Evolutionary conservation across 2,888 invertebrate genomes (phyloP).

Genomic region (Cabera pusaria): DNA sequence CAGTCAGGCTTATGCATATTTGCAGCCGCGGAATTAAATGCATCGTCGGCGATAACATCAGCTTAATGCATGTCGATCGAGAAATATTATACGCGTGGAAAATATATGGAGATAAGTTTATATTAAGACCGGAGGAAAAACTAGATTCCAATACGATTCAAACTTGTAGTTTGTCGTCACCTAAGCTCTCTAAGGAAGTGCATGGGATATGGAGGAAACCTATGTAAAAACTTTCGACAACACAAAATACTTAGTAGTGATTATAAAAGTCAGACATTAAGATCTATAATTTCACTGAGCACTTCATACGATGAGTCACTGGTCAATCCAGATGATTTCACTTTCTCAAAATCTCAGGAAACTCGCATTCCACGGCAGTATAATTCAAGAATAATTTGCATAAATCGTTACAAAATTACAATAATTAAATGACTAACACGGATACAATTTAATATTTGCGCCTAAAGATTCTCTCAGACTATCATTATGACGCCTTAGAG

Average conservation of each 20-base stretch:
- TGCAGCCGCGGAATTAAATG: conserved; percentile 53
- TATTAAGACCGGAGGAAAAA: no score
- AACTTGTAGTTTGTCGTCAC: no score
- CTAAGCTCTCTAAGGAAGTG: no score
- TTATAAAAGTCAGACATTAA: no score
- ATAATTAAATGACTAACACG: conserved; percentile 42
- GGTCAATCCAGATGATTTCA: conserved; percentile 10
- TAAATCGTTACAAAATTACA: conserved; percentile 34
- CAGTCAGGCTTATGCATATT: conserved; percentile 53
- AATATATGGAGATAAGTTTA: no score
- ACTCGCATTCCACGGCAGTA: conserved; percentile 8
- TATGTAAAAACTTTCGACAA: no score
- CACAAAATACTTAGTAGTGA: no score
- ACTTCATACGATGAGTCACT: conserved; percentile 3
- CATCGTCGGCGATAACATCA: conserved; percentile 56
- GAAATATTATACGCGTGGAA: conserved; percentile 67
- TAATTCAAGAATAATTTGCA: conserved; percentile 23
- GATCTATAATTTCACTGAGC: no score
- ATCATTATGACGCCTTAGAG: conserved; percentile 78
- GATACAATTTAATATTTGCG: conserved; percentile 37
- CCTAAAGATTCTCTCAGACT: conserved; percentile 45
- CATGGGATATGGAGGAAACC: no score
- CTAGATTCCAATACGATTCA: no score
- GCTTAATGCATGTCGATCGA: conserved; percentile 56
- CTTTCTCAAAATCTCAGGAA: conserved; percentile 18